Base-by-base conservation (phyloP, 2,797 vertebrate genomes). In the Oryzias sinensis region DNA sequence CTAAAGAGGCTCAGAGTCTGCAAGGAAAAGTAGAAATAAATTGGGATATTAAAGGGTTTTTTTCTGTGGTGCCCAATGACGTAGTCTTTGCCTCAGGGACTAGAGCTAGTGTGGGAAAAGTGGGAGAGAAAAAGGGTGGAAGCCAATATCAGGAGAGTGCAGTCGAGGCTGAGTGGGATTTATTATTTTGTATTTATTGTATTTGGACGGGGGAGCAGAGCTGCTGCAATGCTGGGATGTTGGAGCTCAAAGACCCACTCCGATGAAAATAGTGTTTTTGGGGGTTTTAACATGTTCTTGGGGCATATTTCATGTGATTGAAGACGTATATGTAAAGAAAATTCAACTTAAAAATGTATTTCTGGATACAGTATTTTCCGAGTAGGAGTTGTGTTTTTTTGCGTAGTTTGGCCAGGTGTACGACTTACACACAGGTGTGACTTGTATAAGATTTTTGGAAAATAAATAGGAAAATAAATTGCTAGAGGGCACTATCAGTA, bases 41-140 rank as follows among this genome's bases (percentile, higher is more conserved):
- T 75, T 68, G 77, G 80, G 81, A 90, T 88, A 82, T 89, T 90
- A 80, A 82, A 82, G 87, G 56, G 87, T 86, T 90, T 88, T 37
- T 90, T 86, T 87, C 84, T 70, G 72, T 74, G 64, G 81, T 82
- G 74, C 83, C 79, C 83, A 47, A 67, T 90, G 89, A 91, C 86
- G 85, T 82, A 68, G 80, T 62, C 70, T 50, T 61, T 73, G 83
- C 87, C 85, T 84, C 41, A 61, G 83, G 84, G 88, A 89, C 76
- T 61, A 53, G 62, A 79, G 76, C 73, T 86, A 91, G 90, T 92
- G 89, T 92, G 90, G 89, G 90, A 92, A 92, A 90, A 85, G 72
- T 70, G 66, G 70, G 70, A 79, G 76, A 85, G 71, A 68, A 79
- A 66, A 79, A 72, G 77, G 87, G 84, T 84, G 87, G 86, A 86